Evolutionary conservation across 2,113 vertebrate species (phyloP), one percentile per base, ranked within the genome.

Genomic region (Nothobranchius furzeri): DNA sequence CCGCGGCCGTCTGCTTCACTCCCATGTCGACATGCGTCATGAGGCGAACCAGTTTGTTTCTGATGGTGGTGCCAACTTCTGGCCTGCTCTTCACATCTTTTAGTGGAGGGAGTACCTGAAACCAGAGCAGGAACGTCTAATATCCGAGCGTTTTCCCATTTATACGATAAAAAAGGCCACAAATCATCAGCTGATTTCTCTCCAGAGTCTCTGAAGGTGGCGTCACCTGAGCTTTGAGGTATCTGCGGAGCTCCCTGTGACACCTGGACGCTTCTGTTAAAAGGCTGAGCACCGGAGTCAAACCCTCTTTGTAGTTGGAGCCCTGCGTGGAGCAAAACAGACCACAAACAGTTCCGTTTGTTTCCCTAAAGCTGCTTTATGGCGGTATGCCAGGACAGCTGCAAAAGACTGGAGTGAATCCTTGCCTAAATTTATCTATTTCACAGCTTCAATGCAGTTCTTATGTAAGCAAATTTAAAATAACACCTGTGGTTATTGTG

Each of bases 1-100:
- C 98, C 52, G 96, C 98, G 62, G 97, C 95, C 30, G 95, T 95
- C 79, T 98, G 96, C 92, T 99, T 99, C 75, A 99, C 97, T 14
- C 95, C 96, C 77, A 96, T 94, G 84, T 99, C 98, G 9, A 99
- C 95, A 0, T 98, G 96, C 5, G 97, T 98, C 97, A 98, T 98
- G 30, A 98, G 95, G 56, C 98, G 96, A 65, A 99, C 97, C 57
- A 99, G 86, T 87, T 99, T 98, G 92, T 99, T 99, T 52, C 97
- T 93, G 79, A 95, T 88, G 5, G 96, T 94, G 64, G 91, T 94
- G 78, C 98, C 98, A 11, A 99, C 93, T 90, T 99, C 98, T 15
- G 98, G 98, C 51, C 97, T 93, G 73, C 92, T 96, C 40, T 95
- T 96, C 54, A 98, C 96, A 64, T 99, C 96, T 79, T 95, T 96